Percentiles rank a stretch among this genome's conserved stretches.
Evolutionary conservation across 2,888 invertebrate species (phyloP).

Genomic region (Adineta ricciae): DNA sequence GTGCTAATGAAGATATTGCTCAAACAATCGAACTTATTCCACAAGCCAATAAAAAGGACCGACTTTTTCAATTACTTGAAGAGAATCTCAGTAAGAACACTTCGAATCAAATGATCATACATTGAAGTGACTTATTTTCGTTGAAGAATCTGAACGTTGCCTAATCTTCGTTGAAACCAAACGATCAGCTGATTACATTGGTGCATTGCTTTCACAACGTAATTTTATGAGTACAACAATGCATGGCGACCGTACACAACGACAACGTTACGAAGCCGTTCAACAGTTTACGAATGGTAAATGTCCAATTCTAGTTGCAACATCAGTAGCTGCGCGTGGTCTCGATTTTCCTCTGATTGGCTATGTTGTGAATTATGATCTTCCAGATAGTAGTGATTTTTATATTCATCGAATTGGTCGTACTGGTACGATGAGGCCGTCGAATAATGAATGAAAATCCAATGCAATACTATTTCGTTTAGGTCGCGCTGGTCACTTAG

Average conservation of each 20-base stretch:
- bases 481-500: slow-evolving; percentile 29
- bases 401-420: slow-evolving; percentile 54
- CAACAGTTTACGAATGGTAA: slow-evolving; percentile 62
- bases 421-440: slow-evolving; percentile 21
- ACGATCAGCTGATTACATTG: slow-evolving; percentile 73
- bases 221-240: slow-evolving; percentile 60
- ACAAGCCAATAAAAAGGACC: slow-evolving; percentile 64
- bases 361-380: slow-evolving; percentile 97
- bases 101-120: too few species aligned
- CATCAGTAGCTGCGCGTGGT: slow-evolving; percentile 85
- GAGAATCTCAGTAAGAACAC: slow-evolving; percentile 39
- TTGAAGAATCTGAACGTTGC: slow-evolving; percentile 32
- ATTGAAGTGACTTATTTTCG: too few species aligned
- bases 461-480: background rate
- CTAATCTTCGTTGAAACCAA: slow-evolving; percentile 80
- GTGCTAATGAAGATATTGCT: slow-evolving; percentile 78
- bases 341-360: slow-evolving; percentile 58
- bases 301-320: slow-evolving; percentile 76
- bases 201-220: slow-evolving; percentile 70
- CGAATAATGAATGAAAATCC: too few species aligned
- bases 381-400: slow-evolving; percentile 95
- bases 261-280: slow-evolving; percentile 65
- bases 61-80: slow-evolving; percentile 61
- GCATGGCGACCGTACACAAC: slow-evolving; percentile 58
- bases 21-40: slow-evolving; percentile 57